A percentile compares a stretch with the other conserved stretches of the same genome.
phyloP scores from a whole-genome alignment of 2,888 invertebrate genomes.

The Drosophila limbata region DNA sequence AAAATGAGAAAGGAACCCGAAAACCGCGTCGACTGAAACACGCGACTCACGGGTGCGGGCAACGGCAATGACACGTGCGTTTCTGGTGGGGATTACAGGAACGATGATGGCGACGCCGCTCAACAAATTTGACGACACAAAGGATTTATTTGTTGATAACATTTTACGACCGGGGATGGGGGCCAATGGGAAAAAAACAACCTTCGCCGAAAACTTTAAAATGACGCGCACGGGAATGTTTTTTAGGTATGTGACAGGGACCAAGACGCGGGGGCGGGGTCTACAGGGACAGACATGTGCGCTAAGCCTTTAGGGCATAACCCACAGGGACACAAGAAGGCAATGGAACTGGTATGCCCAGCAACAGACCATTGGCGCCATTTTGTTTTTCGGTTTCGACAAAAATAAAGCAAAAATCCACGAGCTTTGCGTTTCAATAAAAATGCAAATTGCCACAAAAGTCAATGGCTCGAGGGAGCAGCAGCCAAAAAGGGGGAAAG shows the following conservation, averaged over 20 bases:
- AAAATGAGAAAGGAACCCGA: constrained; percentile 14
- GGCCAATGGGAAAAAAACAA: constrained; percentile 15
- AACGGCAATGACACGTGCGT: constrained; percentile 70
- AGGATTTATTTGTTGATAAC: constrained; percentile 83
- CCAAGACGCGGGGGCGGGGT: not conserved
- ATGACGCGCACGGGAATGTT: constrained; percentile 46
- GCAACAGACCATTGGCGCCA: constrained; percentile 70
- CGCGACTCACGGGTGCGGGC: constrained; percentile 50
- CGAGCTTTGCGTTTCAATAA: constrained; percentile 85
- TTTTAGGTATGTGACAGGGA: constrained; percentile 22
- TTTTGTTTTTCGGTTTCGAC: constrained; percentile 60
- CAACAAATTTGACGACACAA: constrained; percentile 83
- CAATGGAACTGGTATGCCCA: constrained; percentile 17
- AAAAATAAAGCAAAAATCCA: constrained; percentile 79
- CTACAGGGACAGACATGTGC: constrained; percentile 57
- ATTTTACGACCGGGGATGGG: constrained; percentile 39
- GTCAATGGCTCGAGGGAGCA: constrained; percentile 43
- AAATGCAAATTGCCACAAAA: constrained; percentile 83
- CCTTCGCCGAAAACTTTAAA: constrained; percentile 70
- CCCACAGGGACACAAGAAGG: constrained; percentile 35
- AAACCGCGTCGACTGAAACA: constrained; percentile 46
- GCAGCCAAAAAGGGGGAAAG: not conserved
- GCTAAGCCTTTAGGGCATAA: constrained; percentile 73
- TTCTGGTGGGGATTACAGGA: constrained; percentile 64
- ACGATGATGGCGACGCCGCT: constrained; percentile 53